These are phyloP conservation scores for Mycetomoellerius zeteki DNA, from an alignment of 1,140 invertebrate species.

Conservation along the genomic window DNA sequence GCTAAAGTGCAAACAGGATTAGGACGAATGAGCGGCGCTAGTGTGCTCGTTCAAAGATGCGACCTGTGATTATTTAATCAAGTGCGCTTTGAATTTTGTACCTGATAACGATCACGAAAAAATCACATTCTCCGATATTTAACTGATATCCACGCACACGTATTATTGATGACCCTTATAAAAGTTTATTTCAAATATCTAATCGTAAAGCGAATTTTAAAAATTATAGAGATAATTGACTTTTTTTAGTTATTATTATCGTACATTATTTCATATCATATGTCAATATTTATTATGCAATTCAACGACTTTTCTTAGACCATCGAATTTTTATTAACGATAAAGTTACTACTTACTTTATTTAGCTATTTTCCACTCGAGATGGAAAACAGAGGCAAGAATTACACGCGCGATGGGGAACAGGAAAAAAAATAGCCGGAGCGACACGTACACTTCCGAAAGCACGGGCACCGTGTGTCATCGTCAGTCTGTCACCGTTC, in stretches of 20 bases:
- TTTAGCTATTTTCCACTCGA: conserved; percentile 34
- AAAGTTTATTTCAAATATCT: background rate
- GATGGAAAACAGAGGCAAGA: conserved; percentile 41
- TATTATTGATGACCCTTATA: background rate
- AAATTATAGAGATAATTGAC: background rate
- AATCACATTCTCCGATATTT: conserved; percentile 2
- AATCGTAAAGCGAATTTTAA: background rate
- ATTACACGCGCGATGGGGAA: conserved; percentile 54
- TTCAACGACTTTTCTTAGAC: background rate
- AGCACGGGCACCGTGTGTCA: conserved; percentile 71
- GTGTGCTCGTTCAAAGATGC: background rate
- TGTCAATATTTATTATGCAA: background rate
- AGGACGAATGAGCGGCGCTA: conserved; percentile 20
- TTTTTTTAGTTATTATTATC: background rate
- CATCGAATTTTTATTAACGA: background rate
- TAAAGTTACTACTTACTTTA: conserved; percentile 24
- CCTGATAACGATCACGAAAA: conserved; percentile 34
- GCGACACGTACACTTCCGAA: conserved; percentile 70
- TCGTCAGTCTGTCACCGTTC: conserved; percentile 72
- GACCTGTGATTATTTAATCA: conserved; percentile 45
- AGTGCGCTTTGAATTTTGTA: conserved; percentile 39
- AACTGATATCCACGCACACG: background rate
- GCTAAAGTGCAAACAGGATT: conserved; percentile 51
- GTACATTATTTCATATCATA: background rate
- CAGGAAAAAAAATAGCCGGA: conserved; percentile 63